phyloP scores from a whole-genome alignment of 2,888 invertebrate species.

The Steinernema hermaphroditum region DNA sequence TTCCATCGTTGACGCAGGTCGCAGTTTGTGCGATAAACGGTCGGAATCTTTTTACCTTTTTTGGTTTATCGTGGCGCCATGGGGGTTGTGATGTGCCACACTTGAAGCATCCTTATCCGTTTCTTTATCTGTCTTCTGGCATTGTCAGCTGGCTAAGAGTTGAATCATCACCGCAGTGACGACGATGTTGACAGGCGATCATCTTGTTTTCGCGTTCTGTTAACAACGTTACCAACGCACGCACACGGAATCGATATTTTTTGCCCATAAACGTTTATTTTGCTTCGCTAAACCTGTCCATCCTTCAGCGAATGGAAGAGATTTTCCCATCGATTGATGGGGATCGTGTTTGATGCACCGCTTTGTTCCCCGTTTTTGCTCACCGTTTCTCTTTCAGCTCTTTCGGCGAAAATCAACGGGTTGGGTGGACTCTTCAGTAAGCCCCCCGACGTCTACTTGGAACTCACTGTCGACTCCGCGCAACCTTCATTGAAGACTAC shows the following conservation, averaged over 20 bases:
- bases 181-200: no score
- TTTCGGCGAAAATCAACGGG: slow-evolving; percentile 52
- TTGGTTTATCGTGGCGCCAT: no score
- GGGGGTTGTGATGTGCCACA: no score
- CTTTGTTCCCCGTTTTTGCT: neutral
- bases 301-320: neutral
- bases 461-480: slow-evolving; percentile 55
- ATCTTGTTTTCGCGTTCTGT: no score
- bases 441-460: slow-evolving; percentile 61
- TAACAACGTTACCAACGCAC: no score
- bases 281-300: neutral
- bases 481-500: slow-evolving; percentile 50
- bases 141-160: no score
- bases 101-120: no score
- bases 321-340: neutral
- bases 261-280: slow-evolving; percentile 15
- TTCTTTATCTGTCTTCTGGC: no score
- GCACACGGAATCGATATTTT: neutral
- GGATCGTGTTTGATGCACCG: neutral
- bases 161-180: no score
- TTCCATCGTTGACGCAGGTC: neutral
- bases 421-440: slow-evolving; percentile 49
- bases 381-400: slow-evolving; percentile 48
- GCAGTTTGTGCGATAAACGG: no score
- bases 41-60: no score